phyloP scores from a whole-genome alignment of 2,113 vertebrate genomes.

The Siniperca chuatsi region DNA sequence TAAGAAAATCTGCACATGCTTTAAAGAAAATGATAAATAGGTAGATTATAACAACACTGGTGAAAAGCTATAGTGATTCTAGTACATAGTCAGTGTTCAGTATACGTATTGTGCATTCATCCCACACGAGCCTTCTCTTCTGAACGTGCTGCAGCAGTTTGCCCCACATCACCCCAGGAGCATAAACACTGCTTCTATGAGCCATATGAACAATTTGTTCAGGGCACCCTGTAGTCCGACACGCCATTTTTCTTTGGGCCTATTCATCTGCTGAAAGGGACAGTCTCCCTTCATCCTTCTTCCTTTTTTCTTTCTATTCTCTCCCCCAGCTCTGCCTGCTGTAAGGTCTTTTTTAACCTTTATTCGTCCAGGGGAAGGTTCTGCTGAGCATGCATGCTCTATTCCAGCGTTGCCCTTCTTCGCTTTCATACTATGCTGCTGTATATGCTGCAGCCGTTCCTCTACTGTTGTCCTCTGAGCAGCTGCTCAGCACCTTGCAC shows the following conservation, averaged over 20 bases:
- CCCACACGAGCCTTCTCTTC: not conserved
- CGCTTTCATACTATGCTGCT: conserved; percentile 16
- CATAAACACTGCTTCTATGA: conserved; percentile 49
- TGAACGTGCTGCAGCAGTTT: conserved; percentile 38
- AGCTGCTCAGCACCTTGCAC: conserved; percentile 48
- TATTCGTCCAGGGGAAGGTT: conserved; percentile 55
- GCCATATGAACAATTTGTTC: conserved; percentile 66
- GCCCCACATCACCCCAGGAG: conserved; percentile 52
- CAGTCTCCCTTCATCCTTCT: conserved; percentile 48
- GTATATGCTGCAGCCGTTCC: conserved; percentile 20
- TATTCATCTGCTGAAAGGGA: conserved; percentile 54
- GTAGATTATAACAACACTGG: not conserved
- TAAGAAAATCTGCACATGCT: not conserved
- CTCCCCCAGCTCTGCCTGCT: conserved; percentile 27
- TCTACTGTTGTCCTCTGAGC: conserved; percentile 31
- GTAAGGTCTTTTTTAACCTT: conserved; percentile 53
- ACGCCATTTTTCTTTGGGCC: conserved; percentile 53
- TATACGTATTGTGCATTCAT: conserved; percentile 8
- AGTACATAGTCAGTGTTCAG: conserved; percentile 2
- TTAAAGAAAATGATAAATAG: conserved; percentile 4
- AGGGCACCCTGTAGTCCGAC: conserved; percentile 29
- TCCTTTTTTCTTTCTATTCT: conserved; percentile 11
- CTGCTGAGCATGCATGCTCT: conserved; percentile 64
- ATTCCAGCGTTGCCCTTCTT: conserved; percentile 55
- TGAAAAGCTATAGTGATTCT: not conserved